Conservation (phyloP, 2,113 vertebrate species). For the Barbus barbus region DNA sequence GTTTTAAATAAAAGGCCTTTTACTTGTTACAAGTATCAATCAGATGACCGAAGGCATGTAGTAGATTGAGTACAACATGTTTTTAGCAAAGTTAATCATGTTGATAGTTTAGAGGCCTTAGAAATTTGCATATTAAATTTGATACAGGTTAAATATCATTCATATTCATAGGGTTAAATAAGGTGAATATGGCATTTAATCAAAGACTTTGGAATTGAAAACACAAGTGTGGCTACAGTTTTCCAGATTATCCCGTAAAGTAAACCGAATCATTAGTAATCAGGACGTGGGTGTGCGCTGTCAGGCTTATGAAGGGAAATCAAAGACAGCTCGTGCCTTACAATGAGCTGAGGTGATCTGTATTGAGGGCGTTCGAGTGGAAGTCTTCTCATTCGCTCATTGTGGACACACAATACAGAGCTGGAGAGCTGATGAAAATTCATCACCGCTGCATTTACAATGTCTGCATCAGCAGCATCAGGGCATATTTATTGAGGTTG, state of each 20-base stretch:
- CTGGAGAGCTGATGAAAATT: slow-evolving; percentile 7
- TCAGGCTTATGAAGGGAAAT: slow-evolving; percentile 27
- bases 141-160: no score
- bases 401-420: neutral
- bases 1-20: neutral
- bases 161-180: neutral
- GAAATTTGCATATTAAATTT: neutral
- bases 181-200: no score
- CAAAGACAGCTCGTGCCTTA: slow-evolving; percentile 35
- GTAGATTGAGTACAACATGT: no score
- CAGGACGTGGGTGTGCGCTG: no score
- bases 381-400: slow-evolving; percentile 20
- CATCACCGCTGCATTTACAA: neutral
- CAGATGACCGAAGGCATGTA: neutral
- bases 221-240: neutral
- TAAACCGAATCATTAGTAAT: slow-evolving; percentile 11
- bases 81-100: neutral
- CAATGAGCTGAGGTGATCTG: slow-evolving; percentile 25
- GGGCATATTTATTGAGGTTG: no score
- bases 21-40: neutral
- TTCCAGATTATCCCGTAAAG: neutral
- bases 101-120: neutral
- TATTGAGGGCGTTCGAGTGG: slow-evolving; percentile 31
- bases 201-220: neutral
- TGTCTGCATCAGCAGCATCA: no score